phyloP scores from a whole-genome alignment of 2,888 invertebrate genomes.

The Tachystola acroxantha region DNA sequence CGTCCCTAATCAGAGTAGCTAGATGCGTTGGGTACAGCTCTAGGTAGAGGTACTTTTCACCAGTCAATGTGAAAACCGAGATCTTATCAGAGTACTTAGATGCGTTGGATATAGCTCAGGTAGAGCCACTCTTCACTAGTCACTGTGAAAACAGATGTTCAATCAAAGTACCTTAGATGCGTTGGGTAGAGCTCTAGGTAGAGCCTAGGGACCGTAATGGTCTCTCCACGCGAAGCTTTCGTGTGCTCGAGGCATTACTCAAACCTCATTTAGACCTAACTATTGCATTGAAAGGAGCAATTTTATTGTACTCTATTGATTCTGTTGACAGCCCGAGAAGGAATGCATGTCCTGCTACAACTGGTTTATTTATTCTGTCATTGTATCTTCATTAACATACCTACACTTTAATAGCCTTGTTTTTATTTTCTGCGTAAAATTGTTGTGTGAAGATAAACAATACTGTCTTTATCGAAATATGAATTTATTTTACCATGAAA shows the following conservation, averaged over 20 bases:
- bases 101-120: no score
- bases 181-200: slow-evolving; percentile 13
- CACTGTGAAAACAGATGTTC: no score
- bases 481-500: no score
- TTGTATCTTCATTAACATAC: slow-evolving; percentile 26
- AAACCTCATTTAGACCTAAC: slow-evolving; percentile 74
- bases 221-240: slow-evolving; percentile 61
- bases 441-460: background rate
- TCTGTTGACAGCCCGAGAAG: slow-evolving; percentile 56
- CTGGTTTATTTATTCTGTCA: slow-evolving; percentile 54
- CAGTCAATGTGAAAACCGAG: no score
- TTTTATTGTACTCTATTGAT: slow-evolving; percentile 75
- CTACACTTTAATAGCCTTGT: background rate
- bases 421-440: background rate
- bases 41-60: no score
- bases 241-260: slow-evolving; percentile 68
- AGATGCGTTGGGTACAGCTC: no score
- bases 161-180: background rate
- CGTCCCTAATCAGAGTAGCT: no score
- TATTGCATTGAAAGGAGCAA: slow-evolving; percentile 67
- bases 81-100: no score
- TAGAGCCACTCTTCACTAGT: no score
- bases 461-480: no score
- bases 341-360: slow-evolving; percentile 47
- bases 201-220: slow-evolving; percentile 38